phyloP scores from a whole-genome alignment of 2,888 invertebrate genomes.

The Orthosia cruda region DNA sequence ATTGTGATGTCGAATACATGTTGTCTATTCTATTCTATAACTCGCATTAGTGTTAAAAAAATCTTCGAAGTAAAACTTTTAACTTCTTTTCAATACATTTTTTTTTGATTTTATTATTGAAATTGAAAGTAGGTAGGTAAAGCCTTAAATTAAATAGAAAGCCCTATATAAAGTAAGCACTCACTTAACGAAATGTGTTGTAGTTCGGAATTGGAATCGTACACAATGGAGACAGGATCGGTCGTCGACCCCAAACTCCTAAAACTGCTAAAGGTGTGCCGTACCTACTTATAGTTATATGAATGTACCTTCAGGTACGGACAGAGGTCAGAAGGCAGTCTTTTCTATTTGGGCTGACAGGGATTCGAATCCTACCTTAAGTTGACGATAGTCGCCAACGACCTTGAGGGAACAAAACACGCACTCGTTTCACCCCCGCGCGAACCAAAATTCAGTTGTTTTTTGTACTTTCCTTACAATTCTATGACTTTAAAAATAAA shows the following conservation, averaged over 20 bases:
- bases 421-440: no score
- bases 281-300: conserved; percentile 1
- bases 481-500: no score
- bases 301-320: background rate
- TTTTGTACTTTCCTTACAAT: no score
- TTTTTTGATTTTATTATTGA: background rate
- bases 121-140: background rate
- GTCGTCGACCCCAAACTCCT: conserved; percentile 9
- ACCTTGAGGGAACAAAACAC: no score
- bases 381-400: no score
- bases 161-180: background rate
- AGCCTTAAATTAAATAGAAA: background rate
- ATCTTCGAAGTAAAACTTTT: background rate
- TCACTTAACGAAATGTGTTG: conserved; percentile 34
- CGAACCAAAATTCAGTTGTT: no score
- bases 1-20: no score
- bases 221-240: conserved; percentile 47
- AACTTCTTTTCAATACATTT: background rate
- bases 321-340: conserved; percentile 16
- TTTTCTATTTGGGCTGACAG: background rate
- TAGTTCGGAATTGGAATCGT: conserved; percentile 48
- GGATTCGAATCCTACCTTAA: no score
- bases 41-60: background rate
- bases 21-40: background rate
- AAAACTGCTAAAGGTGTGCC: conserved; percentile 42